phyloP scores from a whole-genome alignment of 2,113 vertebrate genomes.

The Trogon melanurus region DNA sequence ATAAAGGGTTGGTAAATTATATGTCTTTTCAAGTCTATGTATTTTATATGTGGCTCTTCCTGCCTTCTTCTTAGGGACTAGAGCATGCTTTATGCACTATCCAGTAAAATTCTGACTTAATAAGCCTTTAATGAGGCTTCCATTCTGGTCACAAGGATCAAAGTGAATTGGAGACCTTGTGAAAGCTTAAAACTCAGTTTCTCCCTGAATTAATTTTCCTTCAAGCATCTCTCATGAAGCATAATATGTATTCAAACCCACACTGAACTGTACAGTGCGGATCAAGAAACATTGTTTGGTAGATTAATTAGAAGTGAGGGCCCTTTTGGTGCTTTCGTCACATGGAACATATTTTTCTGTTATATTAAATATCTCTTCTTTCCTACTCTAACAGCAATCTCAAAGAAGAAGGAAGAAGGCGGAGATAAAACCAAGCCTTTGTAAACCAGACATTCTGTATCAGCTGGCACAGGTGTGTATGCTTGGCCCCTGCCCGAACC shows the following conservation, averaged over 20 bases:
- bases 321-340: background rate
- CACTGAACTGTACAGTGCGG: background rate
- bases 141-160: background rate
- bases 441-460: background rate
- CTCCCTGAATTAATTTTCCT: background rate
- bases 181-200: background rate
- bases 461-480: background rate
- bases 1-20: background rate
- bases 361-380: background rate
- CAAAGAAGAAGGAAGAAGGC: background rate
- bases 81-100: background rate
- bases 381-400: background rate
- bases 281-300: background rate
- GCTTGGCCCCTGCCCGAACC: background rate
- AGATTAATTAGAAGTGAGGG: background rate
- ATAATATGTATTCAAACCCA: background rate
- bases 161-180: background rate
- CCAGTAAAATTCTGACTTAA: background rate
- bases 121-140: background rate
- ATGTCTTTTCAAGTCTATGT: background rate
- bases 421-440: background rate
- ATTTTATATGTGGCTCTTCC: background rate
- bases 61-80: background rate
- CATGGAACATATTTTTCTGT: background rate
- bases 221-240: background rate